phyloP scores from a whole-genome alignment of 2,797 vertebrate species.

The Artibeus jamaicensis region DNA sequence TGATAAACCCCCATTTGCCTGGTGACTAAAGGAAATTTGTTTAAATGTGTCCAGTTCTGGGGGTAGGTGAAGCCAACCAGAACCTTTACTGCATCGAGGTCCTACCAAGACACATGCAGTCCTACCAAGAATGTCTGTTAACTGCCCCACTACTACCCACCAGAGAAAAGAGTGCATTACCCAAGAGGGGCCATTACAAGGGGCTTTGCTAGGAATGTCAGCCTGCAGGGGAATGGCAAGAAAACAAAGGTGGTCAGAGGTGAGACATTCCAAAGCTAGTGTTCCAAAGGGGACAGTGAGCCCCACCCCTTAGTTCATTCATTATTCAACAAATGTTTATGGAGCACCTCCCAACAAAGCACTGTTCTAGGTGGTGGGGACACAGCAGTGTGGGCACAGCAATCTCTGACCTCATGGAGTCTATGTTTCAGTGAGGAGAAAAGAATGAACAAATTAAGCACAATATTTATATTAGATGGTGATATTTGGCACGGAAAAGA shows the following conservation, averaged over 20 bases:
- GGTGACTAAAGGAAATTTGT: not conserved
- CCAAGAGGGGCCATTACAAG: not conserved
- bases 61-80: not conserved
- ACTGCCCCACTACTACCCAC: not conserved
- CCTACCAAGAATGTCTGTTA: not conserved
- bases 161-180: not conserved
- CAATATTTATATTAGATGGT: not conserved
- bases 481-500: not conserved
- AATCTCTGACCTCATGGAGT: not conserved
- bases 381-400: not conserved
- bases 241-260: not conserved
- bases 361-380: not conserved
- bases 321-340: not conserved
- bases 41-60: not conserved
- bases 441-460: not conserved
- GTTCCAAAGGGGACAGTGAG: not conserved
- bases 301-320: not conserved
- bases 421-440: not conserved
- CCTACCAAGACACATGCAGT: not conserved
- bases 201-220: not conserved
- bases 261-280: not conserved
- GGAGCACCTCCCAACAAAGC: not conserved
- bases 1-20: not conserved
- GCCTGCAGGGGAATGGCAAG: not conserved
- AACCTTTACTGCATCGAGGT: not conserved